Percentiles rank a stretch among this genome's conserved stretches.
These are phyloP conservation scores for Mormoops blainvillei DNA, from an alignment of 2,113 vertebrate species.

Conservation along the genomic window DNA sequence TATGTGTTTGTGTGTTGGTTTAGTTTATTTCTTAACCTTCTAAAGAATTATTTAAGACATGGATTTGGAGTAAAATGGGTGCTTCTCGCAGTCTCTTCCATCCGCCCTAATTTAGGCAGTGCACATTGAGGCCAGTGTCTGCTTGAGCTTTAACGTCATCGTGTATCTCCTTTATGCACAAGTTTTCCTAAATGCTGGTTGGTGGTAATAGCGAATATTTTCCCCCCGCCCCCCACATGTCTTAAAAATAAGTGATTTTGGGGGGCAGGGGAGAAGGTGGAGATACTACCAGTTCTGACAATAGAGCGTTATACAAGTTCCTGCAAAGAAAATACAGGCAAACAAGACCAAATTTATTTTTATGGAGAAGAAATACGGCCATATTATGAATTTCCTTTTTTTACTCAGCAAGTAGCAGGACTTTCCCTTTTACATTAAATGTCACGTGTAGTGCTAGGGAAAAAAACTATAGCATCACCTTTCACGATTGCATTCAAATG, in stretches of 20 bases:
- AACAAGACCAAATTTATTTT: conserved; percentile 53
- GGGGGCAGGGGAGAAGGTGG: conserved; percentile 13
- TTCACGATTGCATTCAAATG: conserved; percentile 57
- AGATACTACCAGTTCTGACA: conserved; percentile 72
- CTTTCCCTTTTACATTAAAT: conserved; percentile 74
- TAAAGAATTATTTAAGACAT: conserved; percentile 53
- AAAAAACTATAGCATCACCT: conserved; percentile 43
- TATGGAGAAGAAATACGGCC: conserved; percentile 58
- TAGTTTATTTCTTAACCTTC: conserved; percentile 42
- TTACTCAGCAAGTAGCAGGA: conserved; percentile 60
- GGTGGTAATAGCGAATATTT: conserved; percentile 78
- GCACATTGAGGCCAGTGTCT: conserved; percentile 69
- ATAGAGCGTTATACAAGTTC: conserved; percentile 76
- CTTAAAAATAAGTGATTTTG: conserved; percentile 79
- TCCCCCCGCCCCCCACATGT: background rate
- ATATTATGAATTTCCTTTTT: conserved; percentile 56
- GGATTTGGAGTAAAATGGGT: conserved; percentile 65
- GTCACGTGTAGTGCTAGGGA: conserved; percentile 55
- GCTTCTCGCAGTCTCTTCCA: conserved; percentile 69
- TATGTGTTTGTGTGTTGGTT: conserved; percentile 5
- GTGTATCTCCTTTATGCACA: conserved; percentile 73
- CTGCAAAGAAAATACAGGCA: conserved; percentile 67
- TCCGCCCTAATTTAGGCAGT: conserved; percentile 69
- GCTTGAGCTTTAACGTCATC: conserved; percentile 69
- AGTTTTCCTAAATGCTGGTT: conserved; percentile 72